Evolutionary conservation across 2,113 vertebrate species (phyloP), one percentile per base, ranked within the genome.

Genomic region (Eidolon helvum): DNA sequence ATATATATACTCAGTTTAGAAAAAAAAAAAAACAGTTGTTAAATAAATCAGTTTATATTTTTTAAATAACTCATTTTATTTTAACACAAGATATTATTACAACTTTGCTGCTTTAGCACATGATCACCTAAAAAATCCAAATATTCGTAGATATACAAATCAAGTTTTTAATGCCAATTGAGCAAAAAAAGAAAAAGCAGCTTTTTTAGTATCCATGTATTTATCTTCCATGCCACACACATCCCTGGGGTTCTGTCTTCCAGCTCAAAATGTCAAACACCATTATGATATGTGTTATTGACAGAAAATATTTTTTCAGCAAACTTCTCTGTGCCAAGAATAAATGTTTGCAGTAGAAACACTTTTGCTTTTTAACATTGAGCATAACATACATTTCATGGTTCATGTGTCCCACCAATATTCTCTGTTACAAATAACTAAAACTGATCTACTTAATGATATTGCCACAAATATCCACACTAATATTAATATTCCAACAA

Each of bases 1-100:
- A 83, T 33, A 65, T 33, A 65, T 22, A 66, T 10, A 68, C 48
- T 48, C 30, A 80, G 16, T 75, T 86, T 21, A 74, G 45, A 68
- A 65, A 80, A 85, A 78, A 26, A 91, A 28, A 5, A 5, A n/a
- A n/a, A n/a, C n/a, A 93, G 4, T 74, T 59, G 30, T 61, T 94
- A 91, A 85, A 85, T 92, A 90, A 87, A 28, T 66, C 88, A 91
- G 72, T 50, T 87, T 38, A 35, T 57, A 74, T 24, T 93, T 91
- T 87, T 53, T 50, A 92, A 96, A 85, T 65, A 57, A 90, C n/a
- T 74, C 43, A 43, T 77, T 94, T 78, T 74, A 80, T 55, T 68
- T 95, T 57, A 90, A 90, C 26, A 55, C 18, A 68, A 77, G n/a
- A 72, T 33, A 86, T 79, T 40, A 80, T 75, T 75, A 69, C 26